These are phyloP conservation scores for Onychostoma macrolepis DNA, from an alignment of 2,113 vertebrate species.

Conservation along the genomic window DNA sequence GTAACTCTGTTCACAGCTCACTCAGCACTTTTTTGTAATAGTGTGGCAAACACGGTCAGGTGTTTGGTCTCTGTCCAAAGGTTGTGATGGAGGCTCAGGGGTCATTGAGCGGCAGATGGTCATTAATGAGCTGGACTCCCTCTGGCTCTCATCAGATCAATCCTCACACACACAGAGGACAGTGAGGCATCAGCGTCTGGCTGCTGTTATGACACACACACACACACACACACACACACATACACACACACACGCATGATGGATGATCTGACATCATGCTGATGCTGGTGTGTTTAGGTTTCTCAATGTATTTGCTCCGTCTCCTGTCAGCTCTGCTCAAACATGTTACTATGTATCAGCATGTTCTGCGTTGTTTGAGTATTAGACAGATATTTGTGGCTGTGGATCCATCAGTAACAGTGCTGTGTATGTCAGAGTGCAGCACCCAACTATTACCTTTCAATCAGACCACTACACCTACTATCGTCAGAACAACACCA, in stretches of 20 bases:
- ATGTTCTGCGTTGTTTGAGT: neutral
- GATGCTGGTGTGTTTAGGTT: neutral
- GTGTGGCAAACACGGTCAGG: neutral
- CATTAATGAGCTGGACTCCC: slow-evolving; percentile 23
- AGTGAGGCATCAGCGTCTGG: neutral
- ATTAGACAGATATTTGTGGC: neutral
- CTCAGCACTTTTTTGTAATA: neutral
- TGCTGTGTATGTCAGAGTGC: neutral
- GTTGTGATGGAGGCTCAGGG: neutral
- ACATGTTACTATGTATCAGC: neutral
- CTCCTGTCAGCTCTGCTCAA: neutral
- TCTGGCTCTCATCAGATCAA: slow-evolving; percentile 32
- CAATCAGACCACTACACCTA: neutral
- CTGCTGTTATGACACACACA: neutral
- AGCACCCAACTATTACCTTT: neutral
- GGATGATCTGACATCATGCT: neutral
- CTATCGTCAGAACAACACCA: neutral
- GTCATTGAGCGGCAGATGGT: slow-evolving; percentile 39
- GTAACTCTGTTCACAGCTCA: neutral
- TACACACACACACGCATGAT: neutral
- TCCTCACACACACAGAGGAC: neutral
- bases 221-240: neutral
- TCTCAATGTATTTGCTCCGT: neutral
- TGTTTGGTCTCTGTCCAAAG: neutral
- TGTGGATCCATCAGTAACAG: neutral